These are phyloP conservation scores for Sebastes iracundus DNA, from an alignment of 2,797 vertebrate genomes.

Conservation along the genomic window DNA sequence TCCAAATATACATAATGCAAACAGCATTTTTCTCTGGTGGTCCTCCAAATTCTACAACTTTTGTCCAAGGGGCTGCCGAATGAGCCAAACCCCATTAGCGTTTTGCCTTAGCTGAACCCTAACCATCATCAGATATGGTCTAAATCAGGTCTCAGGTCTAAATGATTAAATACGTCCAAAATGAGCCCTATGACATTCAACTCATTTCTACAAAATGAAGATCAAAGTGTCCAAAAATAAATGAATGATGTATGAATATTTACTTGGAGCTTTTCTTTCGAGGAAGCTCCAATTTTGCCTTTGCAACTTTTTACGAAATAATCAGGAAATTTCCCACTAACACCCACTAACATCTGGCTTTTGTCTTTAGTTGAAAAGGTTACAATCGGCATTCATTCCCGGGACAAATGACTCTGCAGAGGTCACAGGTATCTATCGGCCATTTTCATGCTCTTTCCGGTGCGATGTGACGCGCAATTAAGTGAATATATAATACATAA, in stretches of 20 bases:
- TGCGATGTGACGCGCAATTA: too few species aligned
- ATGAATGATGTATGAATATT: not conserved
- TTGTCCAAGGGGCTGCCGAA: not conserved
- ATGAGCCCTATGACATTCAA: not conserved
- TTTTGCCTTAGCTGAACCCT: not conserved
- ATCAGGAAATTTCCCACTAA: too few species aligned
- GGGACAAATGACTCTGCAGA: too few species aligned
- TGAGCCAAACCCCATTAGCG: not conserved
- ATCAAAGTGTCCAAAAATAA: not conserved
- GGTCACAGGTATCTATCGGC: too few species aligned
- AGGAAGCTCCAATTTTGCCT: too few species aligned
- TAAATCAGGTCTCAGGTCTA: not conserved
- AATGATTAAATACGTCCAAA: not conserved
- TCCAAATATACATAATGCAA: not conserved
- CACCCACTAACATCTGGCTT: too few species aligned
- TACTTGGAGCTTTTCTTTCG: not conserved
- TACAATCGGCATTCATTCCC: too few species aligned
- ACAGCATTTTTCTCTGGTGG: not conserved
- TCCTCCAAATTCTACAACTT: not conserved
- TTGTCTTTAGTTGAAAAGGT: too few species aligned
- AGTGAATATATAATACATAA: too few species aligned
- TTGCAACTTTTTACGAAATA: too few species aligned
- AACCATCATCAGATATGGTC: not conserved
- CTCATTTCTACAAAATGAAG: not conserved
- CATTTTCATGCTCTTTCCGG: too few species aligned